Conservation (phyloP, 2,888 invertebrate genomes). For the Congeria kusceri region DNA sequence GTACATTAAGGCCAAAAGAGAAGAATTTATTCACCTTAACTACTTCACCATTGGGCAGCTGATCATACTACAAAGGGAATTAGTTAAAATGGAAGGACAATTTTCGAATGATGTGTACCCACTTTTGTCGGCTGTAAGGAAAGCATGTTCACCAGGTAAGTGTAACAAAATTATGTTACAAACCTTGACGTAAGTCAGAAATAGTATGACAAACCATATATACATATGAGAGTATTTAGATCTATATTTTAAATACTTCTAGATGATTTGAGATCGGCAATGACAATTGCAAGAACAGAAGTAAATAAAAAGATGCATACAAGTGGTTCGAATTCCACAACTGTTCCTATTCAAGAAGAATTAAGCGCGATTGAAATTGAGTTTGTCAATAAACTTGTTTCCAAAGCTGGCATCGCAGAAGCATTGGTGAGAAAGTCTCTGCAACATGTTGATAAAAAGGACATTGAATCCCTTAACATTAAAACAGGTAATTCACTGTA, state of each 20-base stretch:
- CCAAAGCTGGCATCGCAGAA: slow-evolving; percentile 53
- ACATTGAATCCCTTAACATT: slow-evolving; percentile 28
- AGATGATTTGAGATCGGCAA: slow-evolving; percentile 31
- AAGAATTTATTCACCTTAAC: slow-evolving; percentile 72
- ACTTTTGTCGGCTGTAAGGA: slow-evolving; percentile 67
- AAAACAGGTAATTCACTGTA: too few relatives aligned
- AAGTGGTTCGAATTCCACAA: neutral
- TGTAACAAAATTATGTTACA: too few relatives aligned
- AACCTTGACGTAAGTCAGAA: too few relatives aligned
- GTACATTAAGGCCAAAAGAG: slow-evolving; percentile 68
- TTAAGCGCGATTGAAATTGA: neutral
- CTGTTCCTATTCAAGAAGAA: neutral
- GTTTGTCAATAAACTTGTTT: slow-evolving; percentile 32
- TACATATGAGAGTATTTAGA: too few relatives aligned
- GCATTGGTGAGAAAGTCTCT: slow-evolving; percentile 62
- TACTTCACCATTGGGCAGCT: slow-evolving; percentile 79
- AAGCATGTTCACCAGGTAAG: slow-evolving; percentile 55
- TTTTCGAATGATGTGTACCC: slow-evolving; percentile 63
- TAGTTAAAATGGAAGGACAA: slow-evolving; percentile 62
- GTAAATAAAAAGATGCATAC: neutral
- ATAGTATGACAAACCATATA: too few relatives aligned
- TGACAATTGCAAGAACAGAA: slow-evolving; percentile 36
- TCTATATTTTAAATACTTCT: neutral
- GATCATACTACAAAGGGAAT: slow-evolving; percentile 76
- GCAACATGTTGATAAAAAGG: slow-evolving; percentile 36